Percentiles rank a stretch among this genome's conserved stretches.
Evolutionary conservation across 2,797 vertebrate genomes (phyloP).

Genomic region (Malacoctenus gilli): DNA sequence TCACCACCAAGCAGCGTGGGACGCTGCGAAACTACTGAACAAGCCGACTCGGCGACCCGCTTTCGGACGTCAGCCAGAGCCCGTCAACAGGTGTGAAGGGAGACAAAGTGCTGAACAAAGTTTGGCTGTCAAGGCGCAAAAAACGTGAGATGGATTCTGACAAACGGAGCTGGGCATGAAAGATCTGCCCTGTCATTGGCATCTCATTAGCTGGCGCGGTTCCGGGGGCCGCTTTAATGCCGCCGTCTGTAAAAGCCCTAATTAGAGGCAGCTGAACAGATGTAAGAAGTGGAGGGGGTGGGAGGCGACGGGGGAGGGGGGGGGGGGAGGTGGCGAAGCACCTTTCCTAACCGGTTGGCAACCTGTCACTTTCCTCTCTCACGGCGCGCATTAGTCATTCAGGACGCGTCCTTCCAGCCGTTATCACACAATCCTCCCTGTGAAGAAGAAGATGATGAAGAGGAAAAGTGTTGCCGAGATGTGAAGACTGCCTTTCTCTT

Average conservation of each 20-base stretch:
- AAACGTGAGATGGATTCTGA: slow-evolving; percentile 50
- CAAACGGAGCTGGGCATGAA: slow-evolving; percentile 56
- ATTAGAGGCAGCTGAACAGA: slow-evolving; percentile 70
- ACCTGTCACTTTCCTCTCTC: slow-evolving; percentile 32
- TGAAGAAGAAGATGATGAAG: slow-evolving; percentile 28
- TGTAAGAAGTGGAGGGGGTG: slow-evolving; percentile 33
- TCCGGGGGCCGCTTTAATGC: slow-evolving; percentile 60
- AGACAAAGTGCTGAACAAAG: slow-evolving; percentile 68
- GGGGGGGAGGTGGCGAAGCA: slow-evolving; percentile 17
- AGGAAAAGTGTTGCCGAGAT: neutral
- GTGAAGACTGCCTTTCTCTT: neutral
- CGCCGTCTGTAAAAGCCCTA: slow-evolving; percentile 61
- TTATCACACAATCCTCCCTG: slow-evolving; percentile 25
- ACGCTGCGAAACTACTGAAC: slow-evolving; percentile 40
- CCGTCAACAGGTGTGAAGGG: slow-evolving; percentile 69
- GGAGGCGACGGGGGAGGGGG: neutral
- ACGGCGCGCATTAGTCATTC: slow-evolving; percentile 37
- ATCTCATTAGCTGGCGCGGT: slow-evolving; percentile 68
- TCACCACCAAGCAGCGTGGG: slow-evolving; percentile 24
- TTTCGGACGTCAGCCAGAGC: slow-evolving; percentile 25
- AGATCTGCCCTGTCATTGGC: slow-evolving; percentile 65
- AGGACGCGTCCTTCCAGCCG: slow-evolving; percentile 22
- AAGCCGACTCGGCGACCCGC: slow-evolving; percentile 47
- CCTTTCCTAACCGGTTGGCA: slow-evolving; percentile 47
- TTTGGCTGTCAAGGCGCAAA: slow-evolving; percentile 51